phyloP scores from a whole-genome alignment of 1,140 invertebrate genomes.

The Aleiodes sp. region DNA sequence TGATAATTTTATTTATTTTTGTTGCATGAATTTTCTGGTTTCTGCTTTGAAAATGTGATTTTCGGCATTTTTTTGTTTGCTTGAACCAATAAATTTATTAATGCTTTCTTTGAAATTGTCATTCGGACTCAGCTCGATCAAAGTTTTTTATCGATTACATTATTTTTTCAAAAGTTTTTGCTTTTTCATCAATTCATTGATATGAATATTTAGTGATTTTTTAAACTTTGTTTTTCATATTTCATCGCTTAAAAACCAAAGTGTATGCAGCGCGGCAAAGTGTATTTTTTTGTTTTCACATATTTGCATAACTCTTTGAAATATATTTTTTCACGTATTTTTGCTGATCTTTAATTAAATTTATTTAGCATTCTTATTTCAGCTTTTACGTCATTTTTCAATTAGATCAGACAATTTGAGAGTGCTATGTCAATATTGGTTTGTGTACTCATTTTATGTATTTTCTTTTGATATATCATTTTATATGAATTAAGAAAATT shows the following conservation, averaged over 20 bases:
- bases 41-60: constrained; percentile 1
- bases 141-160: not conserved
- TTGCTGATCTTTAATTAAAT: not conserved
- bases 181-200: not conserved
- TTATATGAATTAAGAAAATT: constrained; percentile 12
- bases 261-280: constrained; percentile 37
- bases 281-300: constrained; percentile 38
- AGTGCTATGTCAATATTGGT: constrained; percentile 25
- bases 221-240: constrained; percentile 17
- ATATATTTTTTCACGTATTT: not conserved
- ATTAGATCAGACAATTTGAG: constrained; percentile 9
- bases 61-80: not conserved
- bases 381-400: not conserved
- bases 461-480: not conserved
- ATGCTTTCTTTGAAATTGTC: not conserved
- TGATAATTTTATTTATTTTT: not conserved
- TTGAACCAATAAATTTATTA: not conserved
- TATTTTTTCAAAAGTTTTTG: not conserved
- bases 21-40: not conserved
- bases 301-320: constrained; percentile 26
- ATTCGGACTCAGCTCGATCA: not conserved
- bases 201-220: not conserved
- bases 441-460: constrained; percentile 16
- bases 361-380: not conserved
- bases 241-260: constrained; percentile 41